Percentiles rank a stretch among this genome's conserved stretches.
Evolutionary conservation across 2,888 invertebrate genomes (phyloP).

Genomic region (Teinopalpus imperialis): DNA sequence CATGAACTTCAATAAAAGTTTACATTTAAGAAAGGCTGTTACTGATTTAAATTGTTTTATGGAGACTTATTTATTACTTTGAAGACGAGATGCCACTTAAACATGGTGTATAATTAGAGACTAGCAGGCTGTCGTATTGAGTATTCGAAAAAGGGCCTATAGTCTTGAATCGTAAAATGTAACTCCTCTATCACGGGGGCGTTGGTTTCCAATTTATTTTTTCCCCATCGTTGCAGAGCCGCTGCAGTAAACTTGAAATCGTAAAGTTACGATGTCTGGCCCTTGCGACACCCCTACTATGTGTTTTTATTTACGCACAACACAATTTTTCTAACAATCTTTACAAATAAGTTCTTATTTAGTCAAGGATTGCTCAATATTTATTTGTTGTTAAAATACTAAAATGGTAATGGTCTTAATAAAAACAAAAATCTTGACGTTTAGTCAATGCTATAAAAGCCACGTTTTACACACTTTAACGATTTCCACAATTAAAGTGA

Average conservation of each 20-base stretch:
- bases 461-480: too few relatives aligned
- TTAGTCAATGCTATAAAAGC: too few relatives aligned
- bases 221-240: conserved; percentile 71
- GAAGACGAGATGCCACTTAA: conserved; percentile 10
- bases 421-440: too few relatives aligned
- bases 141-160: conserved; percentile 25
- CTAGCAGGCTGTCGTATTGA: conserved; percentile 28
- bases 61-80: conserved; percentile 5
- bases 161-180: conserved; percentile 52
- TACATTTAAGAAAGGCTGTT: neutral
- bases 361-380: too few relatives aligned
- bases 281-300: conserved; percentile 54
- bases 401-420: too few relatives aligned
- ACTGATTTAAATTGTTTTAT: conserved; percentile 7
- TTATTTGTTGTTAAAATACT: too few relatives aligned
- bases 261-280: conserved; percentile 75
- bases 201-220: conserved; percentile 78
- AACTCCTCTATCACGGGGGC: conserved; percentile 56
- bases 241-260: conserved; percentile 71
- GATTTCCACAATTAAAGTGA: too few relatives aligned
- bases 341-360: too few relatives aligned
- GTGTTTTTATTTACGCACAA: conserved; percentile 32
- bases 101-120: conserved; percentile 19
- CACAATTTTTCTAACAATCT: too few relatives aligned
- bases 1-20: neutral